These are phyloP conservation scores for Galagoides demidoff DNA, from an alignment of 2,797 vertebrate genomes.

Conservation along the genomic window DNA sequence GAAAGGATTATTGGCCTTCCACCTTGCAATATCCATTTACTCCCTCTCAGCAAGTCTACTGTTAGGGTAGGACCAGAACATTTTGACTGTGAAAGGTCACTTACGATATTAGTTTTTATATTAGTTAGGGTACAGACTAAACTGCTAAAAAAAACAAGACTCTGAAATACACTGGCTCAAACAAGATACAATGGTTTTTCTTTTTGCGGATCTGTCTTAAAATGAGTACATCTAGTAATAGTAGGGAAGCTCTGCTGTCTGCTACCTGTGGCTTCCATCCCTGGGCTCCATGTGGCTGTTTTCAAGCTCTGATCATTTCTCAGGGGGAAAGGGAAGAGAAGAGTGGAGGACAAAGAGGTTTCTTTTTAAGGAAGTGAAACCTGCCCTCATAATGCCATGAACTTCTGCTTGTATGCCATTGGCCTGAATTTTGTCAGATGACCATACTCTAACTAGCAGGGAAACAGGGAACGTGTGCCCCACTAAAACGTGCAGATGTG, in stretches of 20 bases:
- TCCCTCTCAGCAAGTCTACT: not conserved
- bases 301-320: not conserved
- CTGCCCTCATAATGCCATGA: not conserved
- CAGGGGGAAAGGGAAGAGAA: not conserved
- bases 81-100: not conserved
- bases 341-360: not conserved
- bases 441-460: not conserved
- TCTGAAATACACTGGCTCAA: not conserved
- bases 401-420: not conserved
- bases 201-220: not conserved
- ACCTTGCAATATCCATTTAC: not conserved
- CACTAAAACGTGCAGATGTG: not conserved
- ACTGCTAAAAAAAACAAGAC: constrained; percentile 3
- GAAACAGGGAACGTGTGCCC: not conserved
- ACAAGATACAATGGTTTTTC: not conserved
- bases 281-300: not conserved
- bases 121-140: not conserved
- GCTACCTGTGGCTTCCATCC: not conserved
- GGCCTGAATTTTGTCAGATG: not conserved
- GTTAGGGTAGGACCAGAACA: not conserved
- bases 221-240: not conserved
- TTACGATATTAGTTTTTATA: not conserved
- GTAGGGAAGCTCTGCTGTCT: not conserved
- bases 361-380: not conserved
- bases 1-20: not conserved